Evolutionary conservation across 92 coral and sea anemone species (phyloP), one percentile per base, ranked within the genome.

Genomic region (Epizoanthus scotinus): DNA sequence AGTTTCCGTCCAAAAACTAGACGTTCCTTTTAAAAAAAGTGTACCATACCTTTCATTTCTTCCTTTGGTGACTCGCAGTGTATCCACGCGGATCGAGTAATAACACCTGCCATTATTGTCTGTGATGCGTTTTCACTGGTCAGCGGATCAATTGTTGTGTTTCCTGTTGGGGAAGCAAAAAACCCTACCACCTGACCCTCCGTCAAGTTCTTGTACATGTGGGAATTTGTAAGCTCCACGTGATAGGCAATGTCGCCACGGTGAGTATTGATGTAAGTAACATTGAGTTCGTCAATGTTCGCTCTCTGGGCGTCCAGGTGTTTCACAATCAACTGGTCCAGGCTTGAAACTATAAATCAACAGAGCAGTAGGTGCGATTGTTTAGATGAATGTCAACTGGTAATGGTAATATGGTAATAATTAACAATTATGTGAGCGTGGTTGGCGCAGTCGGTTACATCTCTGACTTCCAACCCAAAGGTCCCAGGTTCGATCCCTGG

Each of bases 111-210:
- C 93, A 93, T 90, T 26, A 95, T 98, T 6, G 98, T 98, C 49
- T 78, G 67, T 10, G 83, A 38, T 19, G 86, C 83, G 36, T 95
- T 91, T 36, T 85, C 88, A 83, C 87, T 87, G 20, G 84, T 78
- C 79, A 95, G 90, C 55, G 90, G 97, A 70, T 92, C 93, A 69
- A 95, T 93, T 47, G 81, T 85, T 13, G 98, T 94, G 20, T 70
- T 53, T 59, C 98, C 98, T 44, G 71, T 89, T 10, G 87, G 78
- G 27, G 77, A 64, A 62, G 98, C 88, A 68, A 90, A 93, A 67
- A 95, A 95, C 19, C 95, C 98, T 72, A 95, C 98, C 78, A 95
- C 97, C 71, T 93, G 92, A 18, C 98, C 98, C 80, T 95, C 98
- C 75, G 84, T 67, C 20, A 93, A 89, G 3, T 78, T 70, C 47